These are phyloP conservation scores for Volucella bombylans DNA, from an alignment of 2,888 invertebrate species.

Conservation along the genomic window DNA sequence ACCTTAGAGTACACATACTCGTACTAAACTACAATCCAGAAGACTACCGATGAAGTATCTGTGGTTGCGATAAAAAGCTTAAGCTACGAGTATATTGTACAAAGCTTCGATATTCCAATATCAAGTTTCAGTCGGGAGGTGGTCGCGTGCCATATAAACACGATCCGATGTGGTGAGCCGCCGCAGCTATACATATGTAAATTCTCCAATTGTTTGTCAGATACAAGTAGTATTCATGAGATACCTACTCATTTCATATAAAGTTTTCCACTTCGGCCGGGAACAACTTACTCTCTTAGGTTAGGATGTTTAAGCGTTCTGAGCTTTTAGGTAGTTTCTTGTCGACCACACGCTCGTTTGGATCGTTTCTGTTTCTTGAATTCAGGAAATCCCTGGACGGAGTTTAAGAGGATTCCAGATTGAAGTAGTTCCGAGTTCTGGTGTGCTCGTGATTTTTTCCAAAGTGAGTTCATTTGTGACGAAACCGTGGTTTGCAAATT, in stretches of 20 bases:
- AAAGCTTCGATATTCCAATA: not conserved
- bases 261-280: constrained; percentile 4
- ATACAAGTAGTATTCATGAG: not conserved
- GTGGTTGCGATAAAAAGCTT: not conserved
- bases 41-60: too few relatives aligned
- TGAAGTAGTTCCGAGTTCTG: not conserved
- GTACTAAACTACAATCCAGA: not conserved
- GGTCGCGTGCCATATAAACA: constrained; percentile 46
- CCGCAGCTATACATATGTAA: not conserved
- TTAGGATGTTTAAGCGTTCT: constrained; percentile 22
- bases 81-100: not conserved
- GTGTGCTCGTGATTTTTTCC: not conserved
- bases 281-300: not conserved
- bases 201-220: not conserved
- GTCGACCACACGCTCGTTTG: constrained; percentile 47
- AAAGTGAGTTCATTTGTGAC: constrained; percentile 9
- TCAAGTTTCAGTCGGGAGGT: not conserved
- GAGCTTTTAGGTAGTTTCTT: constrained; percentile 51
- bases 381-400: not conserved
- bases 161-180: not conserved
- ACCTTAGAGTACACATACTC: constrained; percentile 7
- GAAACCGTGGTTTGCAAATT: not conserved
- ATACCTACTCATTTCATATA: constrained; percentile 18
- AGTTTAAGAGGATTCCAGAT: not conserved
- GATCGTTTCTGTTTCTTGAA: constrained; percentile 29